Base-by-base conservation (phyloP, 2,797 vertebrate species). In the Lateolabrax maculatus region DNA sequence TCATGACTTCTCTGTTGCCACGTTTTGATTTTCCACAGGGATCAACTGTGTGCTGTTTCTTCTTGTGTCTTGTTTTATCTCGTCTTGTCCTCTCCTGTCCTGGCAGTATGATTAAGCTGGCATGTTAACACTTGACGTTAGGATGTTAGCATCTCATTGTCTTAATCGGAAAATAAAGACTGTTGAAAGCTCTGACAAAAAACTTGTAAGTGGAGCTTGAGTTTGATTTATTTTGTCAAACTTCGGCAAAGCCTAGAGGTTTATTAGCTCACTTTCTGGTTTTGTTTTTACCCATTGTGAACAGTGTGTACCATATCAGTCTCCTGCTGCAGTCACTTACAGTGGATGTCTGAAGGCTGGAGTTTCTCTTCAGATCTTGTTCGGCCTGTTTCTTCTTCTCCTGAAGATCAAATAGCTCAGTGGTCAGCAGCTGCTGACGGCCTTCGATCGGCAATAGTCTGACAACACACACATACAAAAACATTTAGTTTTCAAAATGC, bases 361-460 rank as follows among this genome's bases (percentile, higher is more conserved):
- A 58, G 58, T 18, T 67, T n/a, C 67, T 79, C 62, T 29, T 83
- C 29, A 89, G 58, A 21, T 86, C 81, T 9, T 64, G 25, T 66
- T 90, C 83, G 0, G 36, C 43, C 21, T 56, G 78, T 37, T 84
- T 80, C 69, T 85, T 89, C 77, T 74, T 87, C 75, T 84, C 52
- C 63, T 89, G 88, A 62, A 93, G 86, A 31, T 75, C 66, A 5
- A 53, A 60, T 29, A 91, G 77, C 57, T 94, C 91, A 62, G 73
- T 18, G 72, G 55, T 81, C 73, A 95, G 70, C 53, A 72, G 85
- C 74, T 87, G 88, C 65, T 48, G 91, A n/a, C 82, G 84, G 16
- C 63, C 74, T 61, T 82, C 37, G 13, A 94, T 81, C 31, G 85
- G 84, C 52, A 61, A 49, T 23, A 92, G 88, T 76, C 94, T 95